Evolutionary conservation across 2,113 vertebrate genomes (phyloP), one percentile per base, ranked within the genome.

Genomic region (Cariama cristata): DNA sequence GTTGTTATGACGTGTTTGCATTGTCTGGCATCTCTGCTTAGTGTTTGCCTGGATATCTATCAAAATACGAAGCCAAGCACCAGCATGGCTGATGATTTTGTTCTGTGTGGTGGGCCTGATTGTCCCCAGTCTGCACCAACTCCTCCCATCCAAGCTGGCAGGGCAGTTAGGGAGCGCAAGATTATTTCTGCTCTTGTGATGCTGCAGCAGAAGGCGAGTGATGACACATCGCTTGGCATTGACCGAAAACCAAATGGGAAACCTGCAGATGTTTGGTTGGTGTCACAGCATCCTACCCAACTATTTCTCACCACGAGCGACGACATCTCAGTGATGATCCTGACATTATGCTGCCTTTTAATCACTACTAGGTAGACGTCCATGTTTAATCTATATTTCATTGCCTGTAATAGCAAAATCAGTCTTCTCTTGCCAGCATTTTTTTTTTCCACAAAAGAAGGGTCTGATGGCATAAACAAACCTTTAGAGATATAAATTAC

Each of bases 241-340:
- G 88, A 56, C 73, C 16, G 2, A 56, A 85, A 68, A 47, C 27
- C 63, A 50, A 93, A 52, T 27, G 73, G 86, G 60, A 72, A 67
- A 30, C 71, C 74, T 96, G 91, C 89, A 96, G 95, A 87, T 94
- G 91, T 87, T 89, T 38, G 72, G 42, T 38, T 91, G 86, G 86
- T 94, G 93, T 56, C 69, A 81, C 52, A 91, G 55, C 68, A 32
- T 81, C 87, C 73, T 47, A 27, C 66, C 84, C 91, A 68, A 8
- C 64, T 81, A 35, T 33, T 58, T 53, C 73, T 59, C 77, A 79
- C 45, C 23, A 2, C 2, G 1, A 62, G 15, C 7, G 0, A 40
- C 88, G 77, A 35, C 86, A 55, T 58, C 80, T 71, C 71, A 32
- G 56, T 28, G 40, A 56, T 32, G 73, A 47, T 68, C 73, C 88